A percentile compares a stretch with the other conserved stretches of the same genome.
Conservation (phyloP, 2,113 vertebrate species). For the Willisornis vidua region DNA sequence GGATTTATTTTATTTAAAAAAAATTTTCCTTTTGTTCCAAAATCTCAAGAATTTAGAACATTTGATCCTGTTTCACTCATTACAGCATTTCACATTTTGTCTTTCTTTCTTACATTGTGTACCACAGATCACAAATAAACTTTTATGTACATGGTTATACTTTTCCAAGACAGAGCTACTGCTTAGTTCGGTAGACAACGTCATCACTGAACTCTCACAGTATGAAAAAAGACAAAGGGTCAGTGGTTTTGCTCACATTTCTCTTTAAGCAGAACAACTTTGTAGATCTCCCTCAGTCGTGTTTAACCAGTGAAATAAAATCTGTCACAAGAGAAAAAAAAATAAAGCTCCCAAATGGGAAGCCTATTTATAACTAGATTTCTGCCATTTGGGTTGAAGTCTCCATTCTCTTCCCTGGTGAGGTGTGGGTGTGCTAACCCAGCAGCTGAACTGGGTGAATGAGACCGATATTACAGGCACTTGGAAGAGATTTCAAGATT, state of each 20-base stretch:
- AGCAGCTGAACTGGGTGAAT: background rate
- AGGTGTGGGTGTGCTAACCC: background rate
- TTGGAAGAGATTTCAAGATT: background rate
- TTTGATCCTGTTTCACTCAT: background rate
- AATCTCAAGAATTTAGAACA: background rate
- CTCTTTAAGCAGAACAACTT: background rate
- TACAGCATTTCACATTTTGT: background rate
- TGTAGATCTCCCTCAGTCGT: background rate
- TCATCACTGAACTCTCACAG: background rate
- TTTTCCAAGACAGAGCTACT: background rate
- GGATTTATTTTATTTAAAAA: background rate
- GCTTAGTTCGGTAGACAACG: background rate
- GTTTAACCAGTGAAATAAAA: background rate
- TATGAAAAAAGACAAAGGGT: background rate
- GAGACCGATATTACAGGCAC: background rate
- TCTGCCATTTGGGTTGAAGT: background rate
- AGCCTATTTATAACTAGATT: background rate
- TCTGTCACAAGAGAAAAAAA: background rate
- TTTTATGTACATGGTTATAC: background rate
- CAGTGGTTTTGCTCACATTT: background rate
- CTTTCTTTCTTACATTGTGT: background rate
- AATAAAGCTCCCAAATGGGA: background rate
- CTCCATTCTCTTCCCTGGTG: background rate
- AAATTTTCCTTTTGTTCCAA: background rate
- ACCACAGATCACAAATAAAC: background rate